These are phyloP conservation scores for Clitarchus hookeri DNA, from an alignment of 2,888 invertebrate genomes.

Conservation along the genomic window DNA sequence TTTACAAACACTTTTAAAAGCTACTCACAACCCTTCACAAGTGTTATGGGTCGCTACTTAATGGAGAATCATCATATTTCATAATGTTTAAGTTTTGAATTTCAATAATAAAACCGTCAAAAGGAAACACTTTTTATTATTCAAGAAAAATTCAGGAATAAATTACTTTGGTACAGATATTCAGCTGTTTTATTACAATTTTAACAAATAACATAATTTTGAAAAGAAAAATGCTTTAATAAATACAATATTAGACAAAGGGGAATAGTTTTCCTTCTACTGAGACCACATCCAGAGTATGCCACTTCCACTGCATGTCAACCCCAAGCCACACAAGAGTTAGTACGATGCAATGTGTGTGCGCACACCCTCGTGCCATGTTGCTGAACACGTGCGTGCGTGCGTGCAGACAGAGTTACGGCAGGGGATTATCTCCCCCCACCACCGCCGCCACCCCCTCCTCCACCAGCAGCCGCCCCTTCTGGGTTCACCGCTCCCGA, in stretches of 20 bases:
- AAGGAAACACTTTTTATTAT: not conserved
- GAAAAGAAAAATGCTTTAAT: not conserved
- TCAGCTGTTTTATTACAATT: too few species aligned
- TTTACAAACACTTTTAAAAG: too few species aligned
- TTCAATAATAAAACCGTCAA: not conserved
- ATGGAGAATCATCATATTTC: too few species aligned
- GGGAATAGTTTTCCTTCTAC: not conserved
- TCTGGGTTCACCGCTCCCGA: slow-evolving; percentile 87
- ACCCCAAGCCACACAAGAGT: not conserved
- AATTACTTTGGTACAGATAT: too few species aligned
- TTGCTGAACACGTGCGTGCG: not conserved
- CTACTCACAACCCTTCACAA: too few species aligned
- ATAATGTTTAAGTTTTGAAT: not conserved
- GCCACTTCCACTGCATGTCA: not conserved
- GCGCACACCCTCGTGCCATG: too few species aligned
- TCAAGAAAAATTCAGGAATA: too few species aligned
- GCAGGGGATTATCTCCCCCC: not conserved
- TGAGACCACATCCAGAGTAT: not conserved
- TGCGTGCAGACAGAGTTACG: not conserved
- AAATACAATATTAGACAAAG: not conserved
- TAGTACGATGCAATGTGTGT: not conserved
- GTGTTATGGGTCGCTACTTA: too few species aligned
- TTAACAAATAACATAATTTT: not conserved
- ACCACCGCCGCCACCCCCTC: slow-evolving; percentile 5
- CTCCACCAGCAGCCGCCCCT: slow-evolving; percentile 53